Percentiles rank a stretch among this genome's conserved stretches.
phyloP scores from a whole-genome alignment of 2,113 vertebrate genomes.

The Oreochromis niloticus region DNA sequence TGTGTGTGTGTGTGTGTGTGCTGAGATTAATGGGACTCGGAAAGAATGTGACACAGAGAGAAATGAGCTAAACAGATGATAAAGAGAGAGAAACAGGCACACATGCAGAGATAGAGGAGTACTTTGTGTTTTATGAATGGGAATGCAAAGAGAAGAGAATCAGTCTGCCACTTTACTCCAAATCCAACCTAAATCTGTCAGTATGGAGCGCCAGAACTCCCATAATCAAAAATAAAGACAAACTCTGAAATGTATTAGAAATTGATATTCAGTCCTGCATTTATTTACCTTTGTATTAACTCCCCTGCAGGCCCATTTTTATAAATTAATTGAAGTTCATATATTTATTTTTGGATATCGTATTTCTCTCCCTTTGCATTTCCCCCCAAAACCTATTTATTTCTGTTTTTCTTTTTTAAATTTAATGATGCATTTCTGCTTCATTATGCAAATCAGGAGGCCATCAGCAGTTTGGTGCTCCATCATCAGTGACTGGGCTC shows the following conservation, averaged over 20 bases:
- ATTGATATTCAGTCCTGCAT: background rate
- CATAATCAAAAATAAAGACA: background rate
- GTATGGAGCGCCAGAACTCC: background rate
- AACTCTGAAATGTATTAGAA: background rate
- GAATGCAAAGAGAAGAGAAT: background rate
- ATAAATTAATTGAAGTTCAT: background rate
- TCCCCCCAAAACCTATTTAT: background rate
- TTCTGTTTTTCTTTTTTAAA: background rate
- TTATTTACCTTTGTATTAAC: background rate
- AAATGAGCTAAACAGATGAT: conserved; percentile 29
- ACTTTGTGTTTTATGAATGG: conserved; percentile 1
- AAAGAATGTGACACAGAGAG: conserved; percentile 42
- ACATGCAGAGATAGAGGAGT: background rate
- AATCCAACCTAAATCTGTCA: background rate
- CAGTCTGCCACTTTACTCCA: background rate
- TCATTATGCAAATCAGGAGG: background rate
- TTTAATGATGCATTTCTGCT: background rate
- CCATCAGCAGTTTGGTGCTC: background rate
- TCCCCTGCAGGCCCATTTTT: background rate
- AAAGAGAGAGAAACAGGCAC: background rate
- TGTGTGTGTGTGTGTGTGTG: background rate
- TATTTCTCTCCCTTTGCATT: background rate
- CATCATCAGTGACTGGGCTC: background rate
- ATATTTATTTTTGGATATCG: background rate
- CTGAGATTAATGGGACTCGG: conserved; percentile 39